Percentiles rank a stretch among this genome's conserved stretches.
These are phyloP conservation scores for Nymphicus hollandicus DNA, from an alignment of 2,113 vertebrate genomes.

Conservation along the genomic window DNA sequence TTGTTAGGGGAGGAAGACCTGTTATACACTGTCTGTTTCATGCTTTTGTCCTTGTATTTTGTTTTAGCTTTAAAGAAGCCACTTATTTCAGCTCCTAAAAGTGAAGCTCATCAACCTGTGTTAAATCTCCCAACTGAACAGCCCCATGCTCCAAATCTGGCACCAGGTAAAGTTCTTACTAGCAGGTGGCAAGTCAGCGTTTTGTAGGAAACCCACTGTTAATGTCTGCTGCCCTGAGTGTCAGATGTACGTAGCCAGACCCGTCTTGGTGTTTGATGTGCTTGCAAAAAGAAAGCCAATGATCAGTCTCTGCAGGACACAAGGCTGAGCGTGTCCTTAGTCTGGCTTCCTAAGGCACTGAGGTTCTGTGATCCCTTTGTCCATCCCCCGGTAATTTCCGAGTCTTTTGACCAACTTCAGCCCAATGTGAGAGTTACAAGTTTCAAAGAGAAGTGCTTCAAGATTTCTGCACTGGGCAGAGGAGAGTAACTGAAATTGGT, in stretches of 20 bases:
- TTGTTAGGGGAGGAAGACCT: not conserved
- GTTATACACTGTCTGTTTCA: not conserved
- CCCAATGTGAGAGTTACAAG: not conserved
- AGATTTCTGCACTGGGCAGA: not conserved
- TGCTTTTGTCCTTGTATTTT: conserved; percentile 23
- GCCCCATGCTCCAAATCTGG: conserved; percentile 61
- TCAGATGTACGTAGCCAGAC: not conserved
- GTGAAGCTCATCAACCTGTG: conserved; percentile 49
- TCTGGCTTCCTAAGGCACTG: not conserved
- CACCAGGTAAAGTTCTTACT: conserved; percentile 58
- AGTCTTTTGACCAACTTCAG: not conserved
- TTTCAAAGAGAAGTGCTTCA: not conserved
- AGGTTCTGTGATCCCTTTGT: rapidly evolving
- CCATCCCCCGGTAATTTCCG: not conserved
- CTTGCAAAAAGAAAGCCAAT: not conserved
- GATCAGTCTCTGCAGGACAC: not conserved
- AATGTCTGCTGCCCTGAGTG: not conserved
- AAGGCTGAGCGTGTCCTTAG: rapidly evolving
- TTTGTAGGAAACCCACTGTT: not conserved
- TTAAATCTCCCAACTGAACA: conserved; percentile 62
- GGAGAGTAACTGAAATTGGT: not conserved
- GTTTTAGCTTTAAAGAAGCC: conserved; percentile 74
- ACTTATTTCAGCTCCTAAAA: conserved; percentile 61
- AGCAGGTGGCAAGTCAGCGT: rapidly evolving
- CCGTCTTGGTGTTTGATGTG: not conserved